These are phyloP conservation scores for Atherix ibis DNA, from an alignment of 2,888 invertebrate genomes.

Conservation along the genomic window DNA sequence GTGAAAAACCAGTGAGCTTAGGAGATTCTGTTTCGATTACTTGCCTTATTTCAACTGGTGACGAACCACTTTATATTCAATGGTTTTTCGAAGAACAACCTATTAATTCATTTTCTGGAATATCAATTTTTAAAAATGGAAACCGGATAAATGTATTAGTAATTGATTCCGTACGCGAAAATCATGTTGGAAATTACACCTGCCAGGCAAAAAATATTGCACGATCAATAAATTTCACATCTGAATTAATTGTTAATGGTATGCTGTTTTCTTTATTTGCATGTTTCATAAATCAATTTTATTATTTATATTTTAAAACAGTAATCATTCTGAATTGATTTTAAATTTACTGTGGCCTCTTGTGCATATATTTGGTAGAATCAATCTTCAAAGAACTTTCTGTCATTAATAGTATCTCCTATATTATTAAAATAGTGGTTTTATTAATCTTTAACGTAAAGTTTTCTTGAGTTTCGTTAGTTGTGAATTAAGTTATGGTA, in stretches of 20 bases:
- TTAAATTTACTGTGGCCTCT: too few species aligned
- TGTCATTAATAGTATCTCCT: too few species aligned
- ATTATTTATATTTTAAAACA: too few species aligned
- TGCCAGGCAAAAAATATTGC: slow-evolving; percentile 45
- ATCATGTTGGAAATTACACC: slow-evolving; percentile 46
- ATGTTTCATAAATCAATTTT: too few species aligned
- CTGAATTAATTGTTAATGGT: slow-evolving; percentile 45
- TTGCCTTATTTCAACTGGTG: slow-evolving; percentile 39
- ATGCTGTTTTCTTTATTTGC: too few species aligned
- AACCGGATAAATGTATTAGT: slow-evolving; percentile 45
- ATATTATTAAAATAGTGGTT: too few species aligned
- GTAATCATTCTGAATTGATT: too few species aligned
- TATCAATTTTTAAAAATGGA: slow-evolving; percentile 36
- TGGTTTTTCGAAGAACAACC: slow-evolving; percentile 40
- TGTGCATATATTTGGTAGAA: too few species aligned
- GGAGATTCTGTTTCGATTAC: slow-evolving; percentile 39
- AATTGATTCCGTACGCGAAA: slow-evolving; percentile 43
- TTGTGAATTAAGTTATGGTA: too few species aligned
- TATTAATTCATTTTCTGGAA: slow-evolving; percentile 28
- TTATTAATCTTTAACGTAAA: too few species aligned
- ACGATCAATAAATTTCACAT: slow-evolving; percentile 38
- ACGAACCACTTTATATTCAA: slow-evolving; percentile 41
- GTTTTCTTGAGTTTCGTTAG: too few species aligned
- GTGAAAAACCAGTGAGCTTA: slow-evolving; percentile 42
- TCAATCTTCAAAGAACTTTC: too few species aligned